Percentiles rank a stretch among this genome's conserved stretches.
Evolutionary conservation across 2,113 vertebrate species (phyloP).

Genomic region (Geococcyx californianus): DNA sequence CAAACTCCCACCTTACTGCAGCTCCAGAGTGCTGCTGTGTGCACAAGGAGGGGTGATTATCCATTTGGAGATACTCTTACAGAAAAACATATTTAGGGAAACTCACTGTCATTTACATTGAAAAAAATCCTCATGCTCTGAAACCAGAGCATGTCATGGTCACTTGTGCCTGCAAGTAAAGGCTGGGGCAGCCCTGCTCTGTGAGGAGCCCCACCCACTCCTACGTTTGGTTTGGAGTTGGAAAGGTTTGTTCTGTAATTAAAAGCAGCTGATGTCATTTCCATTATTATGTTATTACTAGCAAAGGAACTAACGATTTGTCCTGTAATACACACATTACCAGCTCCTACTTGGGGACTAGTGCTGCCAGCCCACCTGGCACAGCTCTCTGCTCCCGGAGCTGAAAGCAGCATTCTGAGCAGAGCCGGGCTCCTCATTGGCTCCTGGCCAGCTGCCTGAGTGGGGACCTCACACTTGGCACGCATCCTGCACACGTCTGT

Average conservation of each 20-base stretch:
- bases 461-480: not conserved
- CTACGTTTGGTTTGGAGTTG: not conserved
- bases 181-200: not conserved
- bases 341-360: not conserved
- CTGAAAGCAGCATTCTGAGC: fast-evolving
- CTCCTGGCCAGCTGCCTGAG: not conserved
- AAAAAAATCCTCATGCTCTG: not conserved
- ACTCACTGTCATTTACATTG: not conserved
- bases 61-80: not conserved
- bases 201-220: not conserved
- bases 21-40: not conserved
- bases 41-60: not conserved
- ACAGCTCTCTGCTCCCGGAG: fast-evolving
- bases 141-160: not conserved
- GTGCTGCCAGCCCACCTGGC: not conserved
- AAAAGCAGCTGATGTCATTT: not conserved
- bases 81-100: not conserved
- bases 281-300: not conserved
- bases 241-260: not conserved
- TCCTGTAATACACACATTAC: not conserved
- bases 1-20: not conserved
- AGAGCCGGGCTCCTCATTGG: fast-evolving
- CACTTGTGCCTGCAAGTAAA: not conserved
- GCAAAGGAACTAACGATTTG: not conserved
- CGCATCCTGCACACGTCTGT: not conserved